phyloP scores from a whole-genome alignment of 2,888 invertebrate species.

The Nomada fabriciana region DNA sequence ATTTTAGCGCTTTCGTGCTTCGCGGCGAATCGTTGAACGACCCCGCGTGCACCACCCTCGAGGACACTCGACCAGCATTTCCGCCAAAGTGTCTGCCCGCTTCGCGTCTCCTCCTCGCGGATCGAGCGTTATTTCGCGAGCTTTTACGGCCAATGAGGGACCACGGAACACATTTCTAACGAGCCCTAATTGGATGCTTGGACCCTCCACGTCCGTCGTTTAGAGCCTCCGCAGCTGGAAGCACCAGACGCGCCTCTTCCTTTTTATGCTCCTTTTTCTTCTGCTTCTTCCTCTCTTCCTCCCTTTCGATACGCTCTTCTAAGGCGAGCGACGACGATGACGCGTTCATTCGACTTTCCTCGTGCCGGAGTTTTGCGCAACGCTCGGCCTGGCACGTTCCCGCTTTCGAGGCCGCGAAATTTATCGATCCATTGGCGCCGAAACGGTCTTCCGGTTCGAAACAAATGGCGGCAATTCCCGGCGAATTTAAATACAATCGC shows the following conservation, averaged over 20 bases:
- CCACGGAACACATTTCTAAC: conserved; percentile 68
- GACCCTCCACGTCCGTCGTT: conserved; percentile 59
- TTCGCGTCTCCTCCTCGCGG: conserved; percentile 21
- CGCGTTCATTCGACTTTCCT: not conserved
- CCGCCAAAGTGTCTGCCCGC: conserved; percentile 23
- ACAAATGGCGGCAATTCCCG: conserved; percentile 58
- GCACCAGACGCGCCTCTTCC: not conserved
- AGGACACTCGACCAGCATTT: conserved; percentile 23
- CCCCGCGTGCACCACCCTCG: not conserved
- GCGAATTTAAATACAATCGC: conserved; percentile 73
- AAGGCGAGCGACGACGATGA: not conserved
- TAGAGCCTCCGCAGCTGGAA: conserved; percentile 28
- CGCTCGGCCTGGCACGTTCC: conserved; percentile 33
- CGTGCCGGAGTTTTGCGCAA: conserved; percentile 21
- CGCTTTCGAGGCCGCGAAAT: conserved; percentile 39
- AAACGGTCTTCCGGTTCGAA: conserved; percentile 46
- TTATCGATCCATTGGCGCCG: conserved; percentile 59
- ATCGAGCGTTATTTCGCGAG: conserved; percentile 53
- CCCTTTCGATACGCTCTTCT: not conserved
- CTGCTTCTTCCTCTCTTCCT: not conserved
- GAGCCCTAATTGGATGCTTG: conserved; percentile 75
- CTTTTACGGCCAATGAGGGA: conserved; percentile 47
- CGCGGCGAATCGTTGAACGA: conserved; percentile 10
- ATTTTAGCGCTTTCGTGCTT: not conserved
- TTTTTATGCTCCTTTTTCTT: not conserved